phyloP scores from a whole-genome alignment of 2,888 invertebrate species.

The Catocala nupta region DNA sequence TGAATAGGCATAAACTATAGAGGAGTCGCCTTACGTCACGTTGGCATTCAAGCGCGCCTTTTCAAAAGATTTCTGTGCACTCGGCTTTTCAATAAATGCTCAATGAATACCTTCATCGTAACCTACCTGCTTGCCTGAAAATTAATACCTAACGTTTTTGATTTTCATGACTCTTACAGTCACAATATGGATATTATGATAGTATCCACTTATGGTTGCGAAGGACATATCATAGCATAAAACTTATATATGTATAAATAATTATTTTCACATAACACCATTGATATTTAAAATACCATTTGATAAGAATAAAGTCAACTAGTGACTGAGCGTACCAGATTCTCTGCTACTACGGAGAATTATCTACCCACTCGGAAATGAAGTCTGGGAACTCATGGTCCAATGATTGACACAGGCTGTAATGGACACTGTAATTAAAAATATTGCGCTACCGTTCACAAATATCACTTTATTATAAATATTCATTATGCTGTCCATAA shows the following conservation, averaged over 20 bases:
- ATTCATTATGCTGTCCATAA: conserved; percentile 10
- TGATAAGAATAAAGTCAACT: too few species aligned
- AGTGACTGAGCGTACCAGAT: too few species aligned
- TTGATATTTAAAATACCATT: too few species aligned
- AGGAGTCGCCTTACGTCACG: conserved; percentile 54
- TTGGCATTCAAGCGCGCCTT: conserved; percentile 67
- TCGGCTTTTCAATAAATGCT: conserved; percentile 75
- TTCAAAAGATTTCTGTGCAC: conserved; percentile 68
- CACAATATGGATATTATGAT: background rate
- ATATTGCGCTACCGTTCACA: background rate
- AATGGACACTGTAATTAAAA: conserved; percentile 5
- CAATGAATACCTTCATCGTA: conserved; percentile 64
- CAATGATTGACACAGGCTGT: background rate
- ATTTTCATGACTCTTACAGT: conserved; percentile 29
- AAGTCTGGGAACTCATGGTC: too few species aligned
- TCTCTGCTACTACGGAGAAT: too few species aligned
- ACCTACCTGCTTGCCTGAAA: conserved; percentile 61
- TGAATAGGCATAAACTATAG: conserved; percentile 56
- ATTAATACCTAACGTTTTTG: conserved; percentile 71
- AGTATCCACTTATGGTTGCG: too few species aligned
- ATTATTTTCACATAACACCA: too few species aligned
- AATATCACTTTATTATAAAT: conserved; percentile 9
- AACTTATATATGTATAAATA: too few species aligned
- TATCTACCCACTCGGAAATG: too few species aligned
- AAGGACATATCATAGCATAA: too few species aligned